Percentiles rank a stretch among this genome's conserved stretches.
These are phyloP conservation scores for Sebastiscus albofasciatus DNA, from an alignment of 2,797 vertebrate genomes.

Conservation along the genomic window DNA sequence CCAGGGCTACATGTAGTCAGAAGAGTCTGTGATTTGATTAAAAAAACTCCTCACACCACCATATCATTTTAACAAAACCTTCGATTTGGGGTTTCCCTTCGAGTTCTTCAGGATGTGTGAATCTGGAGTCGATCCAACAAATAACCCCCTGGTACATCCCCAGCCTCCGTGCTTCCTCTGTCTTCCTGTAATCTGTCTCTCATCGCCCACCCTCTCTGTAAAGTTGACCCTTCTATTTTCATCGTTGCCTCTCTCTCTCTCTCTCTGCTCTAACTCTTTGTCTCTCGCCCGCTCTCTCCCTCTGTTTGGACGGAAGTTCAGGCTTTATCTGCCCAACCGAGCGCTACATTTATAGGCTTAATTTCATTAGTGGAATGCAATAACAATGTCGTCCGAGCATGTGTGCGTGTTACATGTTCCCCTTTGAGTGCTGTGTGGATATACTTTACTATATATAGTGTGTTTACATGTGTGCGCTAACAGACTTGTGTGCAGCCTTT, in stretches of 20 bases:
- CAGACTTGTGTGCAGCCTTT: constrained; percentile 24
- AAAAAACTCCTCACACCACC: neutral
- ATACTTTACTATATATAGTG: neutral
- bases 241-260: constrained; percentile 15
- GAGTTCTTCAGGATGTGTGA: constrained; percentile 33
- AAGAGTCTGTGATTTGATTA: constrained; percentile 16
- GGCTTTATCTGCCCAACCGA: constrained; percentile 63
- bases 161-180: constrained; percentile 7
- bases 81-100: constrained; percentile 13
- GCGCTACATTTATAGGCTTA: constrained; percentile 63
- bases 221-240: constrained; percentile 53
- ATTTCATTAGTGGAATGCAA: constrained; percentile 74
- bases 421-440: constrained; percentile 6
- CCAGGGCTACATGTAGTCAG: neutral
- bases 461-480: constrained; percentile 20
- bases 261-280: neutral
- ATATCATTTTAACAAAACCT: constrained; percentile 15
- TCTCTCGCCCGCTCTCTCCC: neutral
- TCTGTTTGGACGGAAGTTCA: constrained; percentile 55
- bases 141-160: constrained; percentile 34
- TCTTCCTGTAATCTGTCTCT: constrained; percentile 49
- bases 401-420: constrained; percentile 34
- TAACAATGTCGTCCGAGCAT: constrained; percentile 50
- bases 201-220: constrained; percentile 30
- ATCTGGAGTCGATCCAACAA: constrained; percentile 34